Evolutionary conservation across 2,888 invertebrate species (phyloP).

Genomic region (Calliscelio sp.): DNA sequence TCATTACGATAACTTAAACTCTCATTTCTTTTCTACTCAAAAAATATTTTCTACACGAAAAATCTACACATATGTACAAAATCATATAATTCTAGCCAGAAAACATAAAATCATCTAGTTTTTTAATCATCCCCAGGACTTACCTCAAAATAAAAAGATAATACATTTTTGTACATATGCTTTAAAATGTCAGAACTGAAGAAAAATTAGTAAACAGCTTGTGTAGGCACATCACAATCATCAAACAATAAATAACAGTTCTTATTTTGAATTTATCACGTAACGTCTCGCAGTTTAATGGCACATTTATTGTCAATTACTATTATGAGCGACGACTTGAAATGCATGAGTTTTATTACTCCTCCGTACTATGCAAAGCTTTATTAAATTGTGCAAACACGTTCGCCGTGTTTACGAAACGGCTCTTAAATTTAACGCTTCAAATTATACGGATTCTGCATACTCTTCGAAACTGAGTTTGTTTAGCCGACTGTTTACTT

Average conservation of each 20-base stretch:
- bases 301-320: slow-evolving; percentile 47
- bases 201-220: slow-evolving; percentile 6
- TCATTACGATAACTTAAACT: too few relatives aligned
- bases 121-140: too few relatives aligned
- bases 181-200: background rate
- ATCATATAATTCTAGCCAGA: too few relatives aligned
- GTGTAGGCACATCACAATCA: background rate
- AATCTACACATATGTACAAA: slow-evolving; percentile 17
- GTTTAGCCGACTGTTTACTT: slow-evolving; percentile 32
- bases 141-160: slow-evolving; percentile 15
- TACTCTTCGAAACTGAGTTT: slow-evolving; percentile 23
- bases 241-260: slow-evolving; percentile 4
- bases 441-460: slow-evolving; percentile 50
- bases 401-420: slow-evolving; percentile 40
- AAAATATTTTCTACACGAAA: slow-evolving; percentile 4
- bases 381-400: slow-evolving; percentile 67
- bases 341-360: slow-evolving; percentile 47
- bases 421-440: slow-evolving; percentile 52
- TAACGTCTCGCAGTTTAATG: slow-evolving; percentile 12
- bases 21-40: too few relatives aligned
- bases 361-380: slow-evolving; percentile 44
- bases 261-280: slow-evolving; percentile 23
- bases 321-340: slow-evolving; percentile 44
- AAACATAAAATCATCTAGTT: too few relatives aligned
- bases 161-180: slow-evolving; percentile 18